These are phyloP conservation scores for Cephus pygmeus DNA, from an alignment of 2,888 invertebrate genomes.

Conservation along the genomic window DNA sequence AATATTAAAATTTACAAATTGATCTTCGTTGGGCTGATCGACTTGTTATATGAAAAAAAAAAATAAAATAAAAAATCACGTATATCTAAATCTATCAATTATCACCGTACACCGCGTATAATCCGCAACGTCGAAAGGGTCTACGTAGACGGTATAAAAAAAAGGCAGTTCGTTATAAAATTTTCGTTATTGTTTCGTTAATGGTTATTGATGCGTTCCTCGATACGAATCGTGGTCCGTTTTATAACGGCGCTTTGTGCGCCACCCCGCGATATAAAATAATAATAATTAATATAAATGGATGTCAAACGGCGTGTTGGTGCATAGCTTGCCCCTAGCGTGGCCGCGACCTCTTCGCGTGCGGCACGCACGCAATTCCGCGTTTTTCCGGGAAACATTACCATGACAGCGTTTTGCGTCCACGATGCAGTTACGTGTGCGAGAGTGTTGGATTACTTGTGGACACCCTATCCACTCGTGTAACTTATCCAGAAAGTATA, in stretches of 20 bases:
- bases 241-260: not conserved
- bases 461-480: conserved; percentile 8
- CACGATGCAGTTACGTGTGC: conserved; percentile 27
- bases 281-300: conserved; percentile 32
- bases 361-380: conserved; percentile 34
- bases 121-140: not conserved
- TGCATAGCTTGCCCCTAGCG: conserved; percentile 26
- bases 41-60: not conserved
- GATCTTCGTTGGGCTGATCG: not conserved
- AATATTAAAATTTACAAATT: not conserved
- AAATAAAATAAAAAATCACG: not conserved
- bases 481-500: conserved; percentile 20
- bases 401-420: conserved; percentile 32
- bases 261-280: conserved; percentile 26
- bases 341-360: conserved; percentile 27
- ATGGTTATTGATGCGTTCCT: conserved; percentile 2
- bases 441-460: conserved; percentile 28
- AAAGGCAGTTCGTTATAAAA: not conserved
- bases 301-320: conserved; percentile 29
- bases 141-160: not conserved
- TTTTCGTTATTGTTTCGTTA: conserved; percentile 1
- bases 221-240: not conserved
- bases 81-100: not conserved
- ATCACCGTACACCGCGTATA: not conserved
- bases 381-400: conserved; percentile 37